phyloP scores from a whole-genome alignment of 2,797 vertebrate species.

The Distichodus sexfasciatus region DNA sequence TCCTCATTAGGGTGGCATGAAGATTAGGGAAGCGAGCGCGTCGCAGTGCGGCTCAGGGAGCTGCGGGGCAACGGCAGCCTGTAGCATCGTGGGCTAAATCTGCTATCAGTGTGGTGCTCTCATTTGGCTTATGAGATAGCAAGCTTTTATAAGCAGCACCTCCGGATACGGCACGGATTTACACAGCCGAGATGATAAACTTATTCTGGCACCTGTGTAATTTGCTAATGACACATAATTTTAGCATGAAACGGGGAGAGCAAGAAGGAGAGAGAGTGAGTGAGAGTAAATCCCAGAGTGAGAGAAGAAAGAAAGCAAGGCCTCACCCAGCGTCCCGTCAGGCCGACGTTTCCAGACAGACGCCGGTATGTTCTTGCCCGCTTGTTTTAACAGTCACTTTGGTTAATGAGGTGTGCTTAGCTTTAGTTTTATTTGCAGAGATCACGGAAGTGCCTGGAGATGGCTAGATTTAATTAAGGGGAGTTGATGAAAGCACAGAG shows the following conservation, averaged over 20 bases:
- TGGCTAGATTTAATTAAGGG: conserved; percentile 78
- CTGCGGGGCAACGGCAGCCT: conserved; percentile 63
- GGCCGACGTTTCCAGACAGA: conserved; percentile 15
- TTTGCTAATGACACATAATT: conserved; percentile 82
- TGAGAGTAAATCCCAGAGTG: conserved; percentile 57
- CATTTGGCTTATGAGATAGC: conserved; percentile 81
- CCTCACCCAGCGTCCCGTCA: conserved; percentile 55
- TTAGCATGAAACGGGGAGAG: conserved; percentile 60
- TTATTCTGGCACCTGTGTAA: conserved; percentile 83
- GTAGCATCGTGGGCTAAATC: conserved; percentile 76
- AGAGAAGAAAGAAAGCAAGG: conserved; percentile 54
- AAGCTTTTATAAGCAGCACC: conserved; percentile 78
- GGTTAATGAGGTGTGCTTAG: conserved; percentile 77
- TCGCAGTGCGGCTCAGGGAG: conserved; percentile 74
- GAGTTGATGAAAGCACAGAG: conserved; percentile 77
- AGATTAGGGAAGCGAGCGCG: conserved; percentile 73
- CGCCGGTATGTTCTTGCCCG: conserved; percentile 29
- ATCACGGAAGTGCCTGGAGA: conserved; percentile 71
- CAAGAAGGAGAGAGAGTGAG: conserved; percentile 22
- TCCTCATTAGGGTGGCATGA: conserved; percentile 69
- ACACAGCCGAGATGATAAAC: conserved; percentile 79
- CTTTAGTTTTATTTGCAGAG: conserved; percentile 71
- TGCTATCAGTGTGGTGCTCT: conserved; percentile 79
- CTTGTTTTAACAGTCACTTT: conserved; percentile 63
- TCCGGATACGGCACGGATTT: conserved; percentile 81